Percentiles rank a stretch among this genome's conserved stretches.
phyloP scores from a whole-genome alignment of 2,797 vertebrate genomes.

The Sphenodon punctatus region DNA sequence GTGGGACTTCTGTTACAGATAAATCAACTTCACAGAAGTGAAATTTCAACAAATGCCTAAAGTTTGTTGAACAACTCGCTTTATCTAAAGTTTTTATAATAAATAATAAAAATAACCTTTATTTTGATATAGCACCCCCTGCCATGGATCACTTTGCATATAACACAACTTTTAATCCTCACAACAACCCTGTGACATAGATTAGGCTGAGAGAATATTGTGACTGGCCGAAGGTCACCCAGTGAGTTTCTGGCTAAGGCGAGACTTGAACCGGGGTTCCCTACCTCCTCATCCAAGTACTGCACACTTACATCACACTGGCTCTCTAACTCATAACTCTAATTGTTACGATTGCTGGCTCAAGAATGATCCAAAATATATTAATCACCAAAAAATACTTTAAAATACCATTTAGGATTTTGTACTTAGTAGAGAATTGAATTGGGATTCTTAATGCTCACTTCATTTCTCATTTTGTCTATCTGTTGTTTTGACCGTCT shows the following conservation, averaged over 20 bases:
- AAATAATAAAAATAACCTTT: no score
- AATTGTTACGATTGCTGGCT: conserved; percentile 6
- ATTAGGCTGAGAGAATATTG: no score
- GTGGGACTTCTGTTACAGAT: conserved; percentile 12
- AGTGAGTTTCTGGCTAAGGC: no score
- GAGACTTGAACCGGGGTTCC: no score
- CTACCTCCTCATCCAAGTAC: no score
- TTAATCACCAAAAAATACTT: not conserved
- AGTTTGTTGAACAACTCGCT: conserved; percentile 34
- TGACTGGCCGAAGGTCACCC: no score
- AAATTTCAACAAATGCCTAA: conserved; percentile 46
- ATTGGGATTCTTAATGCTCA: not conserved
- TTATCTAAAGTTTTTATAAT: not conserved
- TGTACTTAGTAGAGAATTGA: conserved; percentile 10
- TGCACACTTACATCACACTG: no score
- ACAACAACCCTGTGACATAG: no score
- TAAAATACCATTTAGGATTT: not conserved
- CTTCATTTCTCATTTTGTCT: not conserved
- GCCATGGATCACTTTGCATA: no score
- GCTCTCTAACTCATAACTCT: no score
- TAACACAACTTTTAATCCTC: no score
- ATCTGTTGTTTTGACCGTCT: not conserved
- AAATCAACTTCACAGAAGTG: conserved; percentile 28
- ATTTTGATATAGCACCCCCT: no score
- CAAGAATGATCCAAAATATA: not conserved